Conservation (phyloP, 2,797 vertebrate species). For the Garrulus glandarius region DNA sequence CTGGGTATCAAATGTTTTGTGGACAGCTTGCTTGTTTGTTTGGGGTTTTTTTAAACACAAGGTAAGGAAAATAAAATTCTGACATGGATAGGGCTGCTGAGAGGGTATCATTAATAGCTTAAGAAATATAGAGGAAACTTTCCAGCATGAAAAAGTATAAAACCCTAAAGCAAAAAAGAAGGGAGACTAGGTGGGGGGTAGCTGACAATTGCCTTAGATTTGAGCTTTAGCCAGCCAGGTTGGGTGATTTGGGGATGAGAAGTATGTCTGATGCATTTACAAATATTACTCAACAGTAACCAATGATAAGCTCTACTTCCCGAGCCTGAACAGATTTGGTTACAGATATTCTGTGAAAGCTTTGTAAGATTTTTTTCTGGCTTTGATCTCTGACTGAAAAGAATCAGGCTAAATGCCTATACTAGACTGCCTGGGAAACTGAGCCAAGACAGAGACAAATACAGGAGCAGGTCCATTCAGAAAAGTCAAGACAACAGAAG, state of each 20-base stretch:
- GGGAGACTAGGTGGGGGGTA: not conserved
- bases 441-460: not conserved
- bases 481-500: not conserved
- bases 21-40: not conserved
- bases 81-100: not conserved
- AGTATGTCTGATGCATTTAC: not conserved
- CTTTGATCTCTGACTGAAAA: not conserved
- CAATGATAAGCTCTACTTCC: not conserved
- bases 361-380: not conserved
- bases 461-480: not conserved
- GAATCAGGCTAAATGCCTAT: not conserved
- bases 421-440: not conserved
- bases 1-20: not conserved
- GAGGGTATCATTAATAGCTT: not conserved
- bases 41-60: not conserved
- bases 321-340: not conserved
- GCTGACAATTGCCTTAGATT: not conserved
- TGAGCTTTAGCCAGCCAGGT: not conserved
- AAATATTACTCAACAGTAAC: not conserved
- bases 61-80: not conserved
- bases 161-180: not conserved
- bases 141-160: not conserved
- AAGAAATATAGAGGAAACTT: not conserved
- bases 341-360: not conserved
- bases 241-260: not conserved